A percentile compares a stretch with the other conserved stretches of the same genome.
Evolutionary conservation across 2,113 vertebrate species (phyloP).

Genomic region (Pachypanchax playfairii): DNA sequence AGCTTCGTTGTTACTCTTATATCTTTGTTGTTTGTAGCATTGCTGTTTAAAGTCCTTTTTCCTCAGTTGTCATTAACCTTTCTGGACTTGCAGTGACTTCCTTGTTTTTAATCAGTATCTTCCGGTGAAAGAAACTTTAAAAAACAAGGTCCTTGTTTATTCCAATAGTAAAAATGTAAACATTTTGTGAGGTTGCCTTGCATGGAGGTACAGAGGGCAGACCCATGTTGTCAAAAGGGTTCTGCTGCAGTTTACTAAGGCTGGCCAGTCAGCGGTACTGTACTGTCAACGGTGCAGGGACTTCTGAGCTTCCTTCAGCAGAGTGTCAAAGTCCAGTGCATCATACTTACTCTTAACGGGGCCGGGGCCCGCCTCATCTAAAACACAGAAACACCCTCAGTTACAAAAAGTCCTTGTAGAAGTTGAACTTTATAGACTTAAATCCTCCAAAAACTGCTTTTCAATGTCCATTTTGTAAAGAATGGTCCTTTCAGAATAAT

Average conservation of each 20-base stretch:
- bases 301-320: slow-evolving; percentile 97
- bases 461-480: not conserved
- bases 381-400: not conserved
- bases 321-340: slow-evolving; percentile 98
- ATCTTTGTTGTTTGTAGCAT: slow-evolving; percentile 43
- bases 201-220: slow-evolving; percentile 87
- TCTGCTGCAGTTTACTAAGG: slow-evolving; percentile 66
- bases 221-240: slow-evolving; percentile 38
- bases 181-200: slow-evolving; percentile 95
- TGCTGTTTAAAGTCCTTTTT: slow-evolving; percentile 32
- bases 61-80: slow-evolving; percentile 39
- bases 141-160: slow-evolving; percentile 74
- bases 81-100: slow-evolving; percentile 50
- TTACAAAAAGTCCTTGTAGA: not conserved
- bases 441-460: too few relatives aligned
- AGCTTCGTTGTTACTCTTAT: slow-evolving; percentile 78
- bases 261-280: slow-evolving; percentile 63
- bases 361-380: slow-evolving; percentile 87
- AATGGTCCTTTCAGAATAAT: not conserved
- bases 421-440: too few relatives aligned
- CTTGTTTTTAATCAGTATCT: slow-evolving; percentile 66
- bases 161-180: slow-evolving; percentile 98
- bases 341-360: slow-evolving; percentile 97
- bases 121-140: slow-evolving; percentile 81
- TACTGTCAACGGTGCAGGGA: slow-evolving; percentile 93